Conservation (phyloP, 2,113 vertebrate species). For the Acanthochromis polyacanthus region DNA sequence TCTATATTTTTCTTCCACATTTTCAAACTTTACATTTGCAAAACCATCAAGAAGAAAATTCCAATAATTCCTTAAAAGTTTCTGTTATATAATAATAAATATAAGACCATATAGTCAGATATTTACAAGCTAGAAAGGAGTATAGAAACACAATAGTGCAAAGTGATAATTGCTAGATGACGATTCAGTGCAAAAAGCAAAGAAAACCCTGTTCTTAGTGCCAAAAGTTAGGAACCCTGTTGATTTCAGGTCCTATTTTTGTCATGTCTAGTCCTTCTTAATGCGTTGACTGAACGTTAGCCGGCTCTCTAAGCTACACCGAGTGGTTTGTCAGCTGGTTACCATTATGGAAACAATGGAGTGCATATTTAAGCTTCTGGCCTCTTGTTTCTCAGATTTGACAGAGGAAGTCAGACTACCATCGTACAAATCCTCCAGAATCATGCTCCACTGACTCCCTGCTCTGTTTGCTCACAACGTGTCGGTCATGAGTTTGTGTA, state of each 20-base stretch:
- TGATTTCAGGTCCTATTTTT: background rate
- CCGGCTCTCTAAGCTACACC: background rate
- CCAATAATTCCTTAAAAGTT: too few species aligned
- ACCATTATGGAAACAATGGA: background rate
- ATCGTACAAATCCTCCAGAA: background rate
- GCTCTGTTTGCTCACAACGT: background rate
- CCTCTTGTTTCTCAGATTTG: background rate
- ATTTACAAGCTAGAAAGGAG: too few species aligned
- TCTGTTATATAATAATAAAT: too few species aligned
- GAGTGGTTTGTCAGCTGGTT: constrained; percentile 33
- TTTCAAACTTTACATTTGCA: too few species aligned
- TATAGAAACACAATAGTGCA: too few species aligned
- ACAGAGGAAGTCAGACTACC: background rate
- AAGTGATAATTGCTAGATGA: too few species aligned
- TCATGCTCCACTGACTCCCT: background rate
- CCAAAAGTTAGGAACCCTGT: background rate
- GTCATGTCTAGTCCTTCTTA: background rate
- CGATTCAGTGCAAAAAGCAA: too few species aligned
- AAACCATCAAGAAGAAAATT: too few species aligned
- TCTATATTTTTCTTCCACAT: too few species aligned
- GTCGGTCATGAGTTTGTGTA: constrained; percentile 29
- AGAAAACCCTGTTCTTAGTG: too few species aligned
- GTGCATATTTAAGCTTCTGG: background rate
- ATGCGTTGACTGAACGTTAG: background rate
- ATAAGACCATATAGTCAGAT: too few species aligned